phyloP scores from a whole-genome alignment of 2,888 invertebrate genomes.

The Caenorhabditis panamensis region DNA sequence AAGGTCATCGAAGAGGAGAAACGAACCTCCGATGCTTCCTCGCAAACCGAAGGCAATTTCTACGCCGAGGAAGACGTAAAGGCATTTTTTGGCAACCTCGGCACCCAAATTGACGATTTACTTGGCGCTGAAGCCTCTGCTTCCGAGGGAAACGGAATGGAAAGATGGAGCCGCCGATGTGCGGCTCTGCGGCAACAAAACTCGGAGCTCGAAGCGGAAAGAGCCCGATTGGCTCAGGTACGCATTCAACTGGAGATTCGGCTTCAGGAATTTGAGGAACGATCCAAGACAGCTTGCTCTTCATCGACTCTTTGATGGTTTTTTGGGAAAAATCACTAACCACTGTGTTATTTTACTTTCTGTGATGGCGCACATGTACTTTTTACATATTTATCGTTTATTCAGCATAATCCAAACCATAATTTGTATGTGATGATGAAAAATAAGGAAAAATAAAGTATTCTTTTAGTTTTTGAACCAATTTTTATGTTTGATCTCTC shows the following conservation, averaged over 20 bases:
- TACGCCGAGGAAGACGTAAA: conserved; percentile 51
- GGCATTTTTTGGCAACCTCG: conserved; percentile 39
- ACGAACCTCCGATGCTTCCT: background rate
- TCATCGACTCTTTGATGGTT: conserved; percentile 25
- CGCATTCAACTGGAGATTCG: conserved; percentile 78
- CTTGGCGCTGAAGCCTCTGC: conserved; percentile 58
- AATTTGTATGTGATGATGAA: too few species aligned
- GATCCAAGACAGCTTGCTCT: conserved; percentile 41
- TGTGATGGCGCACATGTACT: too few species aligned
- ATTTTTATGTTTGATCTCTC: too few species aligned
- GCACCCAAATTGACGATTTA: conserved; percentile 58
- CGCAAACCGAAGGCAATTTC: conserved; percentile 35
- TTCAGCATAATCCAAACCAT: too few species aligned
- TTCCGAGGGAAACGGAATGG: conserved; percentile 50
- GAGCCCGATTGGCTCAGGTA: conserved; percentile 76
- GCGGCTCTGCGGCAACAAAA: conserved; percentile 74
- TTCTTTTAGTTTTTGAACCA: too few species aligned
- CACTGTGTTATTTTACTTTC: too few species aligned
- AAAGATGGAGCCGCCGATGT: conserved; percentile 62
- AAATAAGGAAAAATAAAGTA: too few species aligned
- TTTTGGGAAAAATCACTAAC: too few species aligned
- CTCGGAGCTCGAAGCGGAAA: conserved; percentile 76
- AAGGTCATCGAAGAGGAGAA: conserved; percentile 47
- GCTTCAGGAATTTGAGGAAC: conserved; percentile 69
- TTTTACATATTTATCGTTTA: too few species aligned